Percentiles rank a stretch among this genome's conserved stretches.
phyloP scores from a whole-genome alignment of 2,888 invertebrate genomes.

The Pecten maximus region DNA sequence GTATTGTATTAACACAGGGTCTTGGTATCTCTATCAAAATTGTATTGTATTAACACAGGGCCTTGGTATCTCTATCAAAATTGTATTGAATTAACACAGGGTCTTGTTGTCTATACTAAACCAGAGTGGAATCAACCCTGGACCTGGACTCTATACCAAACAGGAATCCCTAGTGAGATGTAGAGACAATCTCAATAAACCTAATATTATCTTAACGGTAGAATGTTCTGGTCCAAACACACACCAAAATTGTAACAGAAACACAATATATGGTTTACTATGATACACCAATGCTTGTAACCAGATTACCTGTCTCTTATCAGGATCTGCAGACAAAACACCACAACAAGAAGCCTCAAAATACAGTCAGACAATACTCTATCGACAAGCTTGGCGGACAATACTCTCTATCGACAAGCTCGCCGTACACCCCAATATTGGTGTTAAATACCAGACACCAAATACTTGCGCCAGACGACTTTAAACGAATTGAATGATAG shows the following conservation, averaged over 20 bases:
- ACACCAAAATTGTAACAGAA: background rate
- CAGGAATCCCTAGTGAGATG: background rate
- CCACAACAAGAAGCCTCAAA: background rate
- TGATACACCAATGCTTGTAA: background rate
- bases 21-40: no score
- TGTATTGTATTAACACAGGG: no score
- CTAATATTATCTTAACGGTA: background rate
- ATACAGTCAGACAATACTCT: background rate
- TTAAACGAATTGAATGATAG: background rate
- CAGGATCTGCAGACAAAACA: background rate
- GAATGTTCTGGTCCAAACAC: background rate
- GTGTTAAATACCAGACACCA: background rate
- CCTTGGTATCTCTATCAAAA: no score
- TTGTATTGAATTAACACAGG: no score
- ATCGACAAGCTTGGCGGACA: background rate
- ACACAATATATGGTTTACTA: background rate
- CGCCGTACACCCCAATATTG: background rate
- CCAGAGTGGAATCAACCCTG: no score
- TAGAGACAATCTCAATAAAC: background rate
- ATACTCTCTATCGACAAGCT: no score
- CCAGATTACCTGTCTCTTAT: background rate
- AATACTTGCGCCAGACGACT: conserved; percentile 7
- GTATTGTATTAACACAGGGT: no score
- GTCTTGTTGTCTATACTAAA: no score
- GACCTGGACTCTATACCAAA: no score